Evolutionary conservation across 1,140 invertebrate genomes (phyloP), one percentile per base, ranked within the genome.

Genomic region (Harpegnathos saltator): DNA sequence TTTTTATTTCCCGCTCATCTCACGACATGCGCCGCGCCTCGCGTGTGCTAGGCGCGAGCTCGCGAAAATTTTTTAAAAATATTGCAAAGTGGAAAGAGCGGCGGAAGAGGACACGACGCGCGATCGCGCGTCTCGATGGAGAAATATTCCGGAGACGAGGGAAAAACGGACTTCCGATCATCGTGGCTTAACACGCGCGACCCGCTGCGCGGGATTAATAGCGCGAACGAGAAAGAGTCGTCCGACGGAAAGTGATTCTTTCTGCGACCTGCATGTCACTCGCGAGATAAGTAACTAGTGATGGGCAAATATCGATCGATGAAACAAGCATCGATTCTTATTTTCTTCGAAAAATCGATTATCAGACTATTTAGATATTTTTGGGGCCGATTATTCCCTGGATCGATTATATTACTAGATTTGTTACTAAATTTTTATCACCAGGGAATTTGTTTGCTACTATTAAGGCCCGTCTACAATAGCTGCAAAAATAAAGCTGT

Each of bases 1-100:
- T 69, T 69, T 80, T 80, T 71, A 80, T 71, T 58, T 44, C 17
- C 19, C 63, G 33, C 12, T 48, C 50, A 17, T 44, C 38, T 68
- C 58, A 7, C 44, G 38, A 11, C n/a, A 17, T 11, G 24, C 38
- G 7, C 22, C 17, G 33, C 24, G 44, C 33, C 54, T 71, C 22
- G 50, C 69, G 50, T 61, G 7, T 26, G 26, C 59, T 44, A 9
- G 24, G 19, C 17, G 17, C 56, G 15, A 22, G n/a, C 19, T 48
- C 58, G n/a, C 50, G 52, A 26, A 44, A 80, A 48, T 19, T 69
- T 80, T 17, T 26, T 7, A 26, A 59, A 48, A 71, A 19, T 59
- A 68, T 61, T n/a, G 11, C 33, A 22, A 26, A 58, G 24, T 44
- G n/a, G 7, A 50, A 19, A 19, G 4, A 48, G 26, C 5, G 29